Conservation (phyloP, 2,113 vertebrate genomes). For the Otus sunia region DNA sequence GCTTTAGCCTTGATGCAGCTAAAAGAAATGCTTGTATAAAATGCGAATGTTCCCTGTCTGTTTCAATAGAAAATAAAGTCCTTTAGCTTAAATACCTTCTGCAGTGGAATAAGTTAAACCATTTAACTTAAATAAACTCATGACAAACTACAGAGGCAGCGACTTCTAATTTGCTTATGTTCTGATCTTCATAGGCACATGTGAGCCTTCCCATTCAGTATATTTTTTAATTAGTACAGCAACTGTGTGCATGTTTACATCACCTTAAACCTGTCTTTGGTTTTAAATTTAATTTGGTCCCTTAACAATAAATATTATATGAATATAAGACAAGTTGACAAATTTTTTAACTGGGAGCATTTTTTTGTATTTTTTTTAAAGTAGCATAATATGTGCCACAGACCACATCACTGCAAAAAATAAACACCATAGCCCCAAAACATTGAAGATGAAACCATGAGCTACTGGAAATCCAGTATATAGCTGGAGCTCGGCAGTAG, state of each 20-base stretch:
- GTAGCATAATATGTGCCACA: not conserved
- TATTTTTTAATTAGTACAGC: not conserved
- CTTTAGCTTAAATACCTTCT: not conserved
- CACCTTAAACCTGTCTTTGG: not conserved
- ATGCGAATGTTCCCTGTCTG: not conserved
- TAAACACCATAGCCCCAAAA: not conserved
- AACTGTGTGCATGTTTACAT: not conserved
- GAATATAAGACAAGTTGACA: not conserved
- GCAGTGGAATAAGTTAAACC: not conserved
- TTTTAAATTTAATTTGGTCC: not conserved
- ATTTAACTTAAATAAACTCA: not conserved
- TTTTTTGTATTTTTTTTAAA: not conserved
- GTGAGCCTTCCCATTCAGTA: not conserved
- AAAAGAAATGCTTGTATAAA: not conserved
- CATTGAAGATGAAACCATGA: not conserved
- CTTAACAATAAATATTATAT: not conserved
- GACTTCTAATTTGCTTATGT: not conserved
- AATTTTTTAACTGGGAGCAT: not conserved
- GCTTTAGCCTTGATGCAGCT: not conserved
- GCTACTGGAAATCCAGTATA: not conserved
- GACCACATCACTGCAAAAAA: not conserved
- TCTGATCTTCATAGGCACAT: not conserved
- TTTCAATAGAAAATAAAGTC: not conserved
- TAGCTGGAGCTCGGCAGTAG: not conserved
- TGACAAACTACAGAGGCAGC: not conserved